Percentiles rank a stretch among this genome's conserved stretches.
Evolutionary conservation across 1,140 invertebrate species (phyloP).

Genomic region (Rhynchophorus ferrugineus): DNA sequence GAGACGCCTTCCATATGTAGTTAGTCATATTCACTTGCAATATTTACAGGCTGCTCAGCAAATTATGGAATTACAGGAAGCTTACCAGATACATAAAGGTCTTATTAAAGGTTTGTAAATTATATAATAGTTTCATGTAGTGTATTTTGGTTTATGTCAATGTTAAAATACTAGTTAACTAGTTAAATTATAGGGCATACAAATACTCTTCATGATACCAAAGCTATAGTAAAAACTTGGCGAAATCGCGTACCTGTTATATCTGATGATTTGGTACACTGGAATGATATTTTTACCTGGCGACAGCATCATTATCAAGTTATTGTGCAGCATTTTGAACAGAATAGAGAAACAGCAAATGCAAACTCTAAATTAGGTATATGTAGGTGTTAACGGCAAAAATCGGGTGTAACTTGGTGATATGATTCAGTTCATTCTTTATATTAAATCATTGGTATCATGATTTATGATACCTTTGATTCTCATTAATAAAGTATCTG

Average conservation of each 20-base stretch:
- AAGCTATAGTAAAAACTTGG: slow-evolving; percentile 97
- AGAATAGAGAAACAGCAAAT: slow-evolving; percentile 50
- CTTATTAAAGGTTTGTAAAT: slow-evolving; percentile 53
- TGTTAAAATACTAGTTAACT: no score
- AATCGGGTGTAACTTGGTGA: background rate
- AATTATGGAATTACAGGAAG: slow-evolving; percentile 96
- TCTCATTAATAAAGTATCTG: no score
- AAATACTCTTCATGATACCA: slow-evolving; percentile 89
- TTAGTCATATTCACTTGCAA: slow-evolving; percentile 87
- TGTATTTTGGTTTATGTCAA: background rate
- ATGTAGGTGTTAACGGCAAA: slow-evolving; percentile 15
- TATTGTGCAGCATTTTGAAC: slow-evolving; percentile 76
- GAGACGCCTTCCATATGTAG: slow-evolving; percentile 82
- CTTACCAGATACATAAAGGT: slow-evolving; percentile 85
- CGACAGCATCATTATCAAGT: slow-evolving; percentile 95
- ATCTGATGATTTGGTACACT: slow-evolving; percentile 91
- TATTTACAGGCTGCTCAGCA: slow-evolving; percentile 84
- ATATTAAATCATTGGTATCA: background rate
- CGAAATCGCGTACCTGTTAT: slow-evolving; percentile 86
- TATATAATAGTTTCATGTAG: background rate
- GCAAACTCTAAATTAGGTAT: slow-evolving; percentile 62
- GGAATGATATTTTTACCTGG: slow-evolving; percentile 98
- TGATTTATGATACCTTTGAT: background rate
- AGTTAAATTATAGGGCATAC: slow-evolving; percentile 54
- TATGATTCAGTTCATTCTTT: background rate